Conservation (phyloP, 1,140 invertebrate genomes). For the Pseudomyrmex gracilis region DNA sequence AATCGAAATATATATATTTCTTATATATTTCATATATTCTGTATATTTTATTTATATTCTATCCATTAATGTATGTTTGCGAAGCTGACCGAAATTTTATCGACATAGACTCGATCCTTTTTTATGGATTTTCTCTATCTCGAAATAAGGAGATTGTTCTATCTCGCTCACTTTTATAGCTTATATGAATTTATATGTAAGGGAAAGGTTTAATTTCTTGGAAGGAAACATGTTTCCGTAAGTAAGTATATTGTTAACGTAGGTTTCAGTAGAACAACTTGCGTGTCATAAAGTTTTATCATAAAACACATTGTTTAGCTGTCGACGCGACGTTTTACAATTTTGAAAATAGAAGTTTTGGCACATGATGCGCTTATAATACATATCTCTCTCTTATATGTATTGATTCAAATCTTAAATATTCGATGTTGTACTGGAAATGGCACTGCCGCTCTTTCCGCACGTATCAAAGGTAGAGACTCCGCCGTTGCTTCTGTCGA, state of each 20-base stretch:
- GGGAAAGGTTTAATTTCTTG: no score
- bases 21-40: no score
- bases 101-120: no score
- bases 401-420: background rate
- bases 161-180: no score
- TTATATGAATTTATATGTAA: no score
- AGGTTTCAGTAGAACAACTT: background rate
- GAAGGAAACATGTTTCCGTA: background rate
- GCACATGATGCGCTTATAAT: background rate
- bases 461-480: constrained; percentile 23
- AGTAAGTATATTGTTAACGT: background rate
- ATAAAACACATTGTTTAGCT: background rate
- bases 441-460: constrained; percentile 22
- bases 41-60: no score
- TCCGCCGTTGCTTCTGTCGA: constrained; percentile 20
- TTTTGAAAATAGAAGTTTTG: background rate
- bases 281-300: background rate
- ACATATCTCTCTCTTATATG: background rate
- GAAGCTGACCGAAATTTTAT: no score
- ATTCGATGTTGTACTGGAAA: background rate
- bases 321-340: no score
- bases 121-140: no score
- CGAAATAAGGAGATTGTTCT: no score
- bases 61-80: no score
- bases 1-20: no score